These are phyloP conservation scores for Furcifer pardalis DNA, from an alignment of 2,797 vertebrate genomes.

Conservation along the genomic window DNA sequence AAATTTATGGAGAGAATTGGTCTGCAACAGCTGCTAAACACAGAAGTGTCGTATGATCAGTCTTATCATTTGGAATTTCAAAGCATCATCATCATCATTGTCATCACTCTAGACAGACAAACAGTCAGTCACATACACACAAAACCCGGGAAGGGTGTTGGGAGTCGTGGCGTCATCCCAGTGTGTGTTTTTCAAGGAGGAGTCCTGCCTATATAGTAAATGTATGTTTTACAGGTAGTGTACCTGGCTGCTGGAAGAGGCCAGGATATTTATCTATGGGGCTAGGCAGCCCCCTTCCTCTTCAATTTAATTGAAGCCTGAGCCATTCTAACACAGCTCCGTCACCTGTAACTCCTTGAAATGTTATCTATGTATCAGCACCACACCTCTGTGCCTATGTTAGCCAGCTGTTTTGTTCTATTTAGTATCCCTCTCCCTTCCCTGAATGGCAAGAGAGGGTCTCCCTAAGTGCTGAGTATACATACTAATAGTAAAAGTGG, in stretches of 20 bases:
- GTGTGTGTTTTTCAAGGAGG: neutral
- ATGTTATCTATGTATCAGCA: neutral
- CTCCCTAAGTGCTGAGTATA: neutral
- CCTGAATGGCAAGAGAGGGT: neutral
- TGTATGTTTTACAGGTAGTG: neutral
- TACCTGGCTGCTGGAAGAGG: neutral
- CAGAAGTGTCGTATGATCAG: neutral
- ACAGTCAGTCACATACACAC: too few species aligned
- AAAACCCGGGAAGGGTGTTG: too few species aligned
- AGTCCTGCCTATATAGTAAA: neutral
- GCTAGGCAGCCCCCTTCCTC: conserved; percentile 6
- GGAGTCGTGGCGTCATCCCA: neutral
- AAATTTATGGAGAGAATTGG: neutral
- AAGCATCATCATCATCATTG: neutral
- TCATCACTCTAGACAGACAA: too few species aligned
- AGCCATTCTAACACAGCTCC: conserved; percentile 11
- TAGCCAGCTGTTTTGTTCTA: conserved; percentile 14
- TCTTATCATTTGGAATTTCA: neutral
- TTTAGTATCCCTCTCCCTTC: neutral
- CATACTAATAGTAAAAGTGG: neutral
- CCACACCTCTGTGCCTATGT: conserved; percentile 8
- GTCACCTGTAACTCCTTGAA: neutral
- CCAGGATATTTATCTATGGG: conserved; percentile 38
- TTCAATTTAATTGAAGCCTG: conserved; percentile 17
- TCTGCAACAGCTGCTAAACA: neutral